phyloP scores from a whole-genome alignment of 2,888 invertebrate genomes.

The Synergus laeviventris region DNA sequence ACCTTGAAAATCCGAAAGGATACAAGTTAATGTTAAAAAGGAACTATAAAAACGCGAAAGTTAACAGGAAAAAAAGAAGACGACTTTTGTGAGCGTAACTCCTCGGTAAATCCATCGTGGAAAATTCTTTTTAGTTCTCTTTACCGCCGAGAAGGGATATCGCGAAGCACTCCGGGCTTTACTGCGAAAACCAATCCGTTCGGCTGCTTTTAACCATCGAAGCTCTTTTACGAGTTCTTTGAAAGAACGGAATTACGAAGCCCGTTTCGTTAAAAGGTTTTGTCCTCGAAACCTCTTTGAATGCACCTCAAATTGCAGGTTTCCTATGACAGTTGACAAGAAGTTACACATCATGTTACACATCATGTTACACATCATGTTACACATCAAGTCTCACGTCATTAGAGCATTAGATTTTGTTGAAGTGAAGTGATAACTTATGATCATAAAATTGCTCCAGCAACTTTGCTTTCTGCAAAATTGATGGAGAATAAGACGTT shows the following conservation, averaged over 20 bases:
- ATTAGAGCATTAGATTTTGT: neutral
- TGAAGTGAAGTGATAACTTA: neutral
- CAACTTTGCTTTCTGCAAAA: neutral
- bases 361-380: neutral
- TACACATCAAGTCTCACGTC: neutral
- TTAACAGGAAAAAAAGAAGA: slow-evolving; percentile 4
- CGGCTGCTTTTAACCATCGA: slow-evolving; percentile 56
- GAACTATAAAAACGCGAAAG: slow-evolving; percentile 31
- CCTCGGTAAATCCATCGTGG: slow-evolving; percentile 19
- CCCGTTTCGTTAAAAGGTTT: slow-evolving; percentile 40
- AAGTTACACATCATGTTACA: neutral
- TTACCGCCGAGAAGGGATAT: slow-evolving; percentile 54
- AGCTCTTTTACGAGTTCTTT: slow-evolving; percentile 62
- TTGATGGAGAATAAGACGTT: too few species aligned
- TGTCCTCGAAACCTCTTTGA: slow-evolving; percentile 24
- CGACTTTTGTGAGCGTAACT: neutral
- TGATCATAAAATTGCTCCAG: neutral
- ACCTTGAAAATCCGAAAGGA: slow-evolving; percentile 27
- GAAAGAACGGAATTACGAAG: slow-evolving; percentile 56
- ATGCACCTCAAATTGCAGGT: slow-evolving; percentile 10
- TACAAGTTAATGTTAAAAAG: slow-evolving; percentile 31
- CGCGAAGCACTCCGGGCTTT: slow-evolving; percentile 58
- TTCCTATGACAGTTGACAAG: slow-evolving; percentile 7
- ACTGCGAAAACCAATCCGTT: slow-evolving; percentile 65
- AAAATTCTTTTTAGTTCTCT: slow-evolving; percentile 45